Conservation (phyloP, 1,140 invertebrate genomes). For the Drosophila athabasca region DNA sequence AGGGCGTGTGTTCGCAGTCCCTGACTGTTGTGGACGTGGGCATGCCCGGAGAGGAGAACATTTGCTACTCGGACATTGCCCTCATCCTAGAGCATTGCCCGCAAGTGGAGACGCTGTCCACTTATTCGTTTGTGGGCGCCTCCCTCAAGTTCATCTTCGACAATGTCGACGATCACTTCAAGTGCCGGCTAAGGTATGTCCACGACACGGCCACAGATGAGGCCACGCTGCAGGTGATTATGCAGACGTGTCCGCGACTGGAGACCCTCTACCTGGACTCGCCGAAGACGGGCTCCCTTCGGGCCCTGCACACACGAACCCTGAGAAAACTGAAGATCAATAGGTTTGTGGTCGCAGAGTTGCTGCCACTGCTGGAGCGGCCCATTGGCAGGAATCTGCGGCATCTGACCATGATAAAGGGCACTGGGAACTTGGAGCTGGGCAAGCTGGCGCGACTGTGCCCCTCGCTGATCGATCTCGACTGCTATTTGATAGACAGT, state of each 20-base stretch:
- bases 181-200: conserved; percentile 86
- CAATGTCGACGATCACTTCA: conserved; percentile 84
- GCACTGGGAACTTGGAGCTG: conserved; percentile 85
- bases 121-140: conserved; percentile 87
- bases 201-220: conserved; percentile 86
- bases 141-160: conserved; percentile 85
- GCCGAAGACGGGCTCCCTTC: conserved; percentile 85
- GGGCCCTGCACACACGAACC: conserved; percentile 83
- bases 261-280: conserved; percentile 87
- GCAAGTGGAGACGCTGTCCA: conserved; percentile 86
- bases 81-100: conserved; percentile 86
- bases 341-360: conserved; percentile 86
- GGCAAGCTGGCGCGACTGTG: conserved; percentile 86
- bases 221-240: conserved; percentile 85
- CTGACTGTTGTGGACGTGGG: conserved; percentile 87
- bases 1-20: conserved; percentile 84
- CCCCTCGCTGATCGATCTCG: conserved; percentile 85
- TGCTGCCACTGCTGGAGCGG: conserved; percentile 85
- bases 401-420: conserved; percentile 86
- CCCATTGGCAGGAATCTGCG: conserved; percentile 85
- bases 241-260: conserved; percentile 85
- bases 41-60: conserved; percentile 87
- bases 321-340: conserved; percentile 86
- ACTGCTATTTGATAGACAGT: conserved; percentile 87
- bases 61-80: conserved; percentile 87